A percentile compares a stretch with the other conserved stretches of the same genome.
Conservation (phyloP, 2,888 invertebrate genomes). For the Brenthis daphne region DNA sequence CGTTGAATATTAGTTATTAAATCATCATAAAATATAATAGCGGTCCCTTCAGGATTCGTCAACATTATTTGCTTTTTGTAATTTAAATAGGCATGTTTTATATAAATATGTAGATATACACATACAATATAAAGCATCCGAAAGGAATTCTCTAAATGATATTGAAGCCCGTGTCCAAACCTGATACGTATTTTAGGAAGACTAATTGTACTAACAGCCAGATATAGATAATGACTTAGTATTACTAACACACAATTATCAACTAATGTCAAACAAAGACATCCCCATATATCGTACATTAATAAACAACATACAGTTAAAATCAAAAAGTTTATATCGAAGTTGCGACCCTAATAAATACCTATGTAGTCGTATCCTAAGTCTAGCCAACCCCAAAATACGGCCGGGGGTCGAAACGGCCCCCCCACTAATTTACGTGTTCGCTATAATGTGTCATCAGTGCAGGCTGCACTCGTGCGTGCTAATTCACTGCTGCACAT, state of each 20-base stretch:
- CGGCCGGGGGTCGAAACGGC: constrained; percentile 30
- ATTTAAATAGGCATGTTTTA: too few relatives aligned
- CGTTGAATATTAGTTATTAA: too few relatives aligned
- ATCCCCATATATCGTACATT: not conserved
- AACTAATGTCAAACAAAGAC: too few relatives aligned
- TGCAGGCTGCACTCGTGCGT: constrained; percentile 28
- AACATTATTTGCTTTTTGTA: too few relatives aligned
- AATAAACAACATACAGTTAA: not conserved
- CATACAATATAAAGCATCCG: too few relatives aligned
- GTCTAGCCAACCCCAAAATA: constrained; percentile 33
- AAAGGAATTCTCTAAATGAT: too few relatives aligned
- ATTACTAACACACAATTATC: not conserved
- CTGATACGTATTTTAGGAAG: too few relatives aligned
- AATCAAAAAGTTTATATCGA: constrained; percentile 2
- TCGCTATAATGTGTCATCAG: constrained; percentile 38
- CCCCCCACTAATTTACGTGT: constrained; percentile 37
- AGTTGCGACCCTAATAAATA: constrained; percentile 19
- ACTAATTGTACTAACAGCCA: too few relatives aligned
- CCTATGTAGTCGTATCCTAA: constrained; percentile 21
- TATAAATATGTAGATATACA: too few relatives aligned
- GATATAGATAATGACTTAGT: not conserved
- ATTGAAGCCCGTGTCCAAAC: too few relatives aligned
- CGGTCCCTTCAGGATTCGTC: too few relatives aligned
- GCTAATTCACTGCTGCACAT: constrained; percentile 27
- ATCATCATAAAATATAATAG: too few relatives aligned